A percentile compares a stretch with the other conserved stretches of the same genome.
These are phyloP conservation scores for Habrosyne pyritoides DNA, from an alignment of 2,888 invertebrate genomes.

Conservation along the genomic window DNA sequence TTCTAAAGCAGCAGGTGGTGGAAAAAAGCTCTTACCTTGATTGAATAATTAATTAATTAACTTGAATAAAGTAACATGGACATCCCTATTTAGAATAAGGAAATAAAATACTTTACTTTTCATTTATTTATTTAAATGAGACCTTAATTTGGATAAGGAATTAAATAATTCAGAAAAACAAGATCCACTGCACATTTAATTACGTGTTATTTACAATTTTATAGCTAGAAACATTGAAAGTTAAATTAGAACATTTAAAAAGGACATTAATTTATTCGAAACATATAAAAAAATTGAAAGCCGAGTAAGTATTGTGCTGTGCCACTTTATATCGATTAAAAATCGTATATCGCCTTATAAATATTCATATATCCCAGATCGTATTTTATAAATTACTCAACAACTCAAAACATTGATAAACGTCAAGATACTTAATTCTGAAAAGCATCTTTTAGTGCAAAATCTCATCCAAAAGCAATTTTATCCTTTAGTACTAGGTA, in stretches of 20 bases:
- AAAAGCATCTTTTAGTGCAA: neutral
- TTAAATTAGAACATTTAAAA: neutral
- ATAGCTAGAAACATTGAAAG: neutral
- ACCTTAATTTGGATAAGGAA: neutral
- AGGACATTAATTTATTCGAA: neutral
- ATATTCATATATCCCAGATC: neutral
- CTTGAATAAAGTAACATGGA: neutral
- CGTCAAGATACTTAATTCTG: neutral
- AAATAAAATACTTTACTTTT: neutral
- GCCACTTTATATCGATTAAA: neutral
- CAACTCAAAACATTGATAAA: neutral
- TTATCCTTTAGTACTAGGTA: neutral
- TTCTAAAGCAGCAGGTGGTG: slow-evolving; percentile 4
- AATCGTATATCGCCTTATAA: neutral
- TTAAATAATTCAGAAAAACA: neutral
- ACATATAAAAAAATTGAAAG: neutral
- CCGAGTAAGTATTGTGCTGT: neutral
- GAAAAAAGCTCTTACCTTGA: neutral
- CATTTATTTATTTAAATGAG: slow-evolving; percentile 6
- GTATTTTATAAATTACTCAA: neutral
- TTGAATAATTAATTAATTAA: slow-evolving; percentile 5
- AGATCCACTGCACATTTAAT: neutral
- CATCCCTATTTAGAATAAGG: neutral
- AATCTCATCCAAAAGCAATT: neutral
- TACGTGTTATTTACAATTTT: slow-evolving; percentile 1